phyloP scores from a whole-genome alignment of 1,140 invertebrate species.

The Bombus confusus region DNA sequence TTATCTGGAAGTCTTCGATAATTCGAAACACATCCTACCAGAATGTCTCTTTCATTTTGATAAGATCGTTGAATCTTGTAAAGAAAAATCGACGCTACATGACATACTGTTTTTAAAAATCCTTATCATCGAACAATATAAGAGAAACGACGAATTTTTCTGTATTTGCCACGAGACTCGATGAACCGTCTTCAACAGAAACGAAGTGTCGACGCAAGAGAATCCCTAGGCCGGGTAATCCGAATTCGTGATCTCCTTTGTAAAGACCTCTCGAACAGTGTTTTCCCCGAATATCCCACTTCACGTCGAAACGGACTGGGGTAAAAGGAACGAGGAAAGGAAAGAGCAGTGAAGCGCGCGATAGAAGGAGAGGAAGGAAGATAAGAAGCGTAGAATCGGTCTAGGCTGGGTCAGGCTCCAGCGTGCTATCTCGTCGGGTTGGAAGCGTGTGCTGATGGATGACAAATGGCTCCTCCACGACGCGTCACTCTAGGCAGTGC shows the following conservation, averaged over 20 bases:
- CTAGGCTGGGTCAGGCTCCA: constrained; percentile 54
- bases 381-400: constrained; percentile 56
- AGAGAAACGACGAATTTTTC: neutral
- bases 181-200: neutral
- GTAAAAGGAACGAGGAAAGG: neutral
- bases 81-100: accelerated
- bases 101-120: accelerated
- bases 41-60: neutral
- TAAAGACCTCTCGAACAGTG: constrained; percentile 22
- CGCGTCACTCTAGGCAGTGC: constrained; percentile 79
- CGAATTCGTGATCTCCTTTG: constrained; percentile 22
- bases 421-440: constrained; percentile 65
- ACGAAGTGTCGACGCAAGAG: neutral
- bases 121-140: accelerated
- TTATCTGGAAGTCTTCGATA: neutral
- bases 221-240: constrained; percentile 1
- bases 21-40: too few relatives aligned
- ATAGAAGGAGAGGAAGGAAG: constrained; percentile 6
- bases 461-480: constrained; percentile 81
- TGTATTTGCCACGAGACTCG: neutral
- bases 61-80: neutral
- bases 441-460: constrained; percentile 78
- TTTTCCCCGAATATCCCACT: neutral
- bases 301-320: neutral
- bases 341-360: neutral